Evolutionary conservation across 2,113 vertebrate genomes (phyloP).

Genomic region (Pterocles orientalis): DNA sequence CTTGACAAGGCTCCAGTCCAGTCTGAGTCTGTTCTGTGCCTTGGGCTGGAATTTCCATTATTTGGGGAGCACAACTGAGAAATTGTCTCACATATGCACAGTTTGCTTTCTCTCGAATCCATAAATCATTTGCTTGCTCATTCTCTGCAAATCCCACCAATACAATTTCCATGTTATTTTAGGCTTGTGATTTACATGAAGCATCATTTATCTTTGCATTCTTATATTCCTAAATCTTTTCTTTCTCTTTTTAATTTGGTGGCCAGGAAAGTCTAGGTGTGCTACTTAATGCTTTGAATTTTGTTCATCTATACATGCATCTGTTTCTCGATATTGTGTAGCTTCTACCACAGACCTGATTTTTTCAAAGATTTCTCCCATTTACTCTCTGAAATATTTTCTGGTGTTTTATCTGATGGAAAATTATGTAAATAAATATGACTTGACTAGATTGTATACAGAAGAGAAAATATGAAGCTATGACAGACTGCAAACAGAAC

Average conservation of each 20-base stretch:
- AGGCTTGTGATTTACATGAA: background rate
- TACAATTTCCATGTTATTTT: background rate
- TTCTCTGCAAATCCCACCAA: background rate
- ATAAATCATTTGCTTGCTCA: background rate
- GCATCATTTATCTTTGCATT: background rate
- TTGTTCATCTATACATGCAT: background rate
- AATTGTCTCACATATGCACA: background rate
- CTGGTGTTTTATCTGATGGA: background rate
- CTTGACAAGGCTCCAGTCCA: background rate
- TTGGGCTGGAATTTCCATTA: background rate
- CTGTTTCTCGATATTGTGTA: background rate
- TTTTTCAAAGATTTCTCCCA: background rate
- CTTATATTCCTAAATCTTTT: background rate
- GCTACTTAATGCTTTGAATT: background rate
- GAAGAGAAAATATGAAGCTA: background rate
- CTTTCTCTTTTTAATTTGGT: slow-evolving; percentile 16
- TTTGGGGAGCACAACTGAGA: background rate
- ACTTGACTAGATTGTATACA: background rate
- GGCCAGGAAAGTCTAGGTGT: background rate
- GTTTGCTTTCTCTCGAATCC: background rate
- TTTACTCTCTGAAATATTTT: slow-evolving; percentile 27
- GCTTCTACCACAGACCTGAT: background rate
- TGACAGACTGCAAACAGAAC: slow-evolving; percentile 37
- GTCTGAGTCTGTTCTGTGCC: background rate
- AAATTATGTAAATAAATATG: background rate